Evolutionary conservation across 2,888 invertebrate genomes (phyloP), one percentile per base, ranked within the genome.

Genomic region (Scaptomyza tumidula): DNA sequence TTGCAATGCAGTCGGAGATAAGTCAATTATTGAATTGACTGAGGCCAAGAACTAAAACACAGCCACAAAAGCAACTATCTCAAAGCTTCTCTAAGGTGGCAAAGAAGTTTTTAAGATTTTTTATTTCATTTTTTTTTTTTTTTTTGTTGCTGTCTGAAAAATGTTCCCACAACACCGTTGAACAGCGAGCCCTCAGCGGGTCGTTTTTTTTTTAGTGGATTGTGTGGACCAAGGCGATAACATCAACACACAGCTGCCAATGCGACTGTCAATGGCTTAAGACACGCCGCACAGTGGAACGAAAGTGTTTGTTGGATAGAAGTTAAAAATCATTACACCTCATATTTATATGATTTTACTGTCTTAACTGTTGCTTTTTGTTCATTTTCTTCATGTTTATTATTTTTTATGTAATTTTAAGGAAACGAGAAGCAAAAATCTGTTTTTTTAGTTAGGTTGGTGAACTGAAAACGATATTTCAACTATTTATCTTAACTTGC

Each of bases 21-120:
- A 84, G 84, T 84, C 85, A 84, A 86, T 84, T 84, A 87, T 84
- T 41, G 29, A 29, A 84, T 86, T 84, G 87, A 84, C 85, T 70
- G 72, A 19, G 86, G 80, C 80, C 83, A 73, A 78, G 69, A 72
- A 54, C 56, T 37, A 55, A 57, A 57, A 58, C 52, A 41, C 16
- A 50, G 45, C 72, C 49, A 45, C 24, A 59, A 35, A 10, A 49
- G 29, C 31, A 19, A 61, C 59, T 53, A 56, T 59, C 69, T 59
- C 69, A 59, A 76, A 69, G 72, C 70, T 62, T 29, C 45, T 65
- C 35, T 35, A 54, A 83, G 83, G 83, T 83, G 83, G 76, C 84
- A 72, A 75, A 75, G 67, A 64, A 63, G 56, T 63, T 75, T 55
- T 46, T 46, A 24, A 5, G 24, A 52, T 46, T 6, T 29, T 10